Evolutionary conservation across 2,797 vertebrate species (phyloP).

Genomic region (Argya squamiceps): DNA sequence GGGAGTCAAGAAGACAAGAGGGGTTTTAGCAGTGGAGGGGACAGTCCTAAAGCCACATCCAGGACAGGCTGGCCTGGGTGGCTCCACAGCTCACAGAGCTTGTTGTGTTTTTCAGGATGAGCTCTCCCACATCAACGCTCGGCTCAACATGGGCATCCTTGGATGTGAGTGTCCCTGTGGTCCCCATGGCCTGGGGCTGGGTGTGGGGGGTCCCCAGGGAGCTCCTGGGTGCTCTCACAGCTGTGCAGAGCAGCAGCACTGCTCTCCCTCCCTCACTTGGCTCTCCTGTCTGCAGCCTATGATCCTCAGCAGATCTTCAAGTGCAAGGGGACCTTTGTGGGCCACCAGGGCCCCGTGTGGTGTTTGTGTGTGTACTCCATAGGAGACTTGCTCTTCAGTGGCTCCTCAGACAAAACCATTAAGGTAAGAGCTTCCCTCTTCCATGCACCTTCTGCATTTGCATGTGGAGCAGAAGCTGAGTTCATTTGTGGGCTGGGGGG

Average conservation of each 20-base stretch:
- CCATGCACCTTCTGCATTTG: not conserved
- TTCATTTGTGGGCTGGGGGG: not conserved
- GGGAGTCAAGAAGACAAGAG: not conserved
- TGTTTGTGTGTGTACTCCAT: slow-evolving; percentile 98
- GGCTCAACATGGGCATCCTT: slow-evolving; percentile 99
- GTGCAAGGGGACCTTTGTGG: slow-evolving; percentile 98
- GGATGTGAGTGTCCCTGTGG: slow-evolving; percentile 86
- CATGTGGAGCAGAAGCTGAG: not conserved
- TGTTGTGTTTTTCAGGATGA: slow-evolving; percentile 85
- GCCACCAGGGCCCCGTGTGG: slow-evolving; percentile 98
- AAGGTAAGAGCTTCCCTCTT: slow-evolving; percentile 81
- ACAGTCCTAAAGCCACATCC: not conserved
- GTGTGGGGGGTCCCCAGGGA: not conserved
- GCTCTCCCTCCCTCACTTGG: not conserved
- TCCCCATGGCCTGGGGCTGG: not conserved
- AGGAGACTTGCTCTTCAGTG: slow-evolving; percentile 96
- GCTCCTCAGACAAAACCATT: slow-evolving; percentile 98
- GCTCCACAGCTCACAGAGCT: not conserved
- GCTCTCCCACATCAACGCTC: slow-evolving; percentile 95
- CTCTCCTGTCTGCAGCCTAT: slow-evolving; percentile 82
- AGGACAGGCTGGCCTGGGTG: not conserved
- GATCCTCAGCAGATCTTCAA: slow-evolving; percentile 99
- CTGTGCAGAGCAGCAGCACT: not conserved
- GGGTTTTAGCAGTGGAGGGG: not conserved
- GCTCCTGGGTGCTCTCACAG: not conserved